phyloP scores from a whole-genome alignment of 2,113 vertebrate genomes.

The Urocolius indicus region DNA sequence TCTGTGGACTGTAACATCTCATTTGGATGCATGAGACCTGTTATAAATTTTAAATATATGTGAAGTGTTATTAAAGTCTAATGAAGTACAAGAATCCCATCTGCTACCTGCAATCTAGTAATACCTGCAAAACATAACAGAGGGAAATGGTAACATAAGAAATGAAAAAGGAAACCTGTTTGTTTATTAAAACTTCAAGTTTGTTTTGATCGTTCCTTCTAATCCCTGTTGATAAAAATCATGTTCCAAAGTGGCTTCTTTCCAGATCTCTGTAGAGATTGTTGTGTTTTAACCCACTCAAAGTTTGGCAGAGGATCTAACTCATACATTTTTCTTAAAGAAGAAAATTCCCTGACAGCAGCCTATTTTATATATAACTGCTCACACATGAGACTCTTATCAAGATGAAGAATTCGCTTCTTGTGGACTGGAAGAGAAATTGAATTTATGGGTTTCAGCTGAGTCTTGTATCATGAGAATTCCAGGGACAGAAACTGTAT shows the following conservation, averaged over 20 bases:
- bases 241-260: neutral
- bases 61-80: conserved; percentile 45
- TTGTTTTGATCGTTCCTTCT: conserved; percentile 36
- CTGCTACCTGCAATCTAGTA: conserved; percentile 19
- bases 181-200: conserved; percentile 6
- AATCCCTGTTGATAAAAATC: neutral
- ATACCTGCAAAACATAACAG: neutral
- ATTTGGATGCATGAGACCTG: conserved; percentile 54
- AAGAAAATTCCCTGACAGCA: neutral
- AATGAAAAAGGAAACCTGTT: neutral
- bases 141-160: neutral
- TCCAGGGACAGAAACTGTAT: neutral
- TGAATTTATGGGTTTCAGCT: neutral
- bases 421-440: neutral
- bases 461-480: neutral
- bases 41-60: conserved; percentile 54
- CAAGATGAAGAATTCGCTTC: neutral
- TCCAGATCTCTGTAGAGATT: neutral
- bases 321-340: neutral
- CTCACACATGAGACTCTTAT: neutral
- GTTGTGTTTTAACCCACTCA: neutral
- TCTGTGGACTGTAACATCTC: neutral
- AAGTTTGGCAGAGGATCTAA: neutral
- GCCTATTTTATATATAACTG: neutral
- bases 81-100: conserved; percentile 27